Evolutionary conservation across 2,113 vertebrate species (phyloP).

Genomic region (Burhinus oedicnemus): DNA sequence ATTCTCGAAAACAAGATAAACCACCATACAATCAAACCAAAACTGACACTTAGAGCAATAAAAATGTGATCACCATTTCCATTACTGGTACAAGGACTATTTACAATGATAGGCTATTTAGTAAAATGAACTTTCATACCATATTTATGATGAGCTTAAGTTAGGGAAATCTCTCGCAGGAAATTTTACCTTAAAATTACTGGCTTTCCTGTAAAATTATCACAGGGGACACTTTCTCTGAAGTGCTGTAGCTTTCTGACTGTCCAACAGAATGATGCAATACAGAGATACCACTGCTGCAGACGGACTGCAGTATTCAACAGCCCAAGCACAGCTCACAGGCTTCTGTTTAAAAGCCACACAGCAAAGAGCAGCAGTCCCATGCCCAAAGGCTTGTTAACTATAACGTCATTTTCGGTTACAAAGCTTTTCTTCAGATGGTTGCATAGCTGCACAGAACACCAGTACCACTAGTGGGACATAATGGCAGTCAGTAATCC

Average conservation of each 20-base stretch:
- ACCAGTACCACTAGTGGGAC: background rate
- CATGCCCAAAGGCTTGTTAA: background rate
- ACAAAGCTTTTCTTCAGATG: background rate
- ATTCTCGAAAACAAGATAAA: background rate
- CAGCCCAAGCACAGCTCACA: background rate
- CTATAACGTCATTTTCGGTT: background rate
- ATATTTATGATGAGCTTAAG: background rate
- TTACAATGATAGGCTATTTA: background rate
- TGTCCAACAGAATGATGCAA: background rate
- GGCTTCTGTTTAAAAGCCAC: background rate
- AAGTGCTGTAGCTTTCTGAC: background rate
- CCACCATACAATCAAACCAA: background rate
- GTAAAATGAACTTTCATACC: background rate
- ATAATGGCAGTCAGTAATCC: background rate
- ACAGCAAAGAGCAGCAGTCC: background rate
- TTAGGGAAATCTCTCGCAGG: background rate
- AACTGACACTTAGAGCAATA: background rate
- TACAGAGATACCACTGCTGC: background rate
- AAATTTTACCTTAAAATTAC: background rate
- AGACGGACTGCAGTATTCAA: background rate
- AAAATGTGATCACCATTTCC: background rate
- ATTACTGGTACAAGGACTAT: background rate
- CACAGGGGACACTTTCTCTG: background rate
- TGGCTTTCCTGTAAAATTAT: background rate
- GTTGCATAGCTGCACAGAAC: background rate